Percentiles rank a stretch among this genome's conserved stretches.
Conservation (phyloP, 2,797 vertebrate species). For the Muscicapa striata region DNA sequence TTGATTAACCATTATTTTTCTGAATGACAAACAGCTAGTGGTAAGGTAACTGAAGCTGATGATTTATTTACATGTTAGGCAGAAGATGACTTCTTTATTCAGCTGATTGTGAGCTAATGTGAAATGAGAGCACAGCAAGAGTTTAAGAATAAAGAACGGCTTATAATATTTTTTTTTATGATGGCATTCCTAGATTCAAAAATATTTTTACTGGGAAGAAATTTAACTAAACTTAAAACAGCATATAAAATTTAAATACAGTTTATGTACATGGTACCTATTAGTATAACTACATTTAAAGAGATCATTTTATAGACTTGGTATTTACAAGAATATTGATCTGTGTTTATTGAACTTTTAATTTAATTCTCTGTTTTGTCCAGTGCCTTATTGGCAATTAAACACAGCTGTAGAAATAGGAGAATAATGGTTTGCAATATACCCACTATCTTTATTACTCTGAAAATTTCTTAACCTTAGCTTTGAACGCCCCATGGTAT, state of each 20-base stretch:
- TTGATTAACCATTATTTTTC: constrained; percentile 88
- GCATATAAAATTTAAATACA: constrained; percentile 33
- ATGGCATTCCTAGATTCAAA: constrained; percentile 8
- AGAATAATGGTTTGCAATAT: constrained; percentile 26
- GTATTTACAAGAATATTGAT: constrained; percentile 82
- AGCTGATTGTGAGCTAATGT: constrained; percentile 74
- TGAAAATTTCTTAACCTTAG: constrained; percentile 18
- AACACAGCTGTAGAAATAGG: constrained; percentile 64
- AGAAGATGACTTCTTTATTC: constrained; percentile 80
- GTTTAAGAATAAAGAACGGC: constrained; percentile 34
- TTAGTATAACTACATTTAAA: constrained; percentile 75
- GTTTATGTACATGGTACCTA: not conserved
- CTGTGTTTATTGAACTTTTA: constrained; percentile 82
- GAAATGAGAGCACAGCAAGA: constrained; percentile 41
- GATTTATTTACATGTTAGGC: constrained; percentile 86
- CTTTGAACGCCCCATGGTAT: not conserved
- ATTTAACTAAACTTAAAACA: constrained; percentile 55
- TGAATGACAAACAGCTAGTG: constrained; percentile 87
- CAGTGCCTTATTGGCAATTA: constrained; percentile 76
- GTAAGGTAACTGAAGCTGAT: constrained; percentile 84
- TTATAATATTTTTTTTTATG: not conserved
- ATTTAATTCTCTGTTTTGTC: constrained; percentile 82
- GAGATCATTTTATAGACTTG: constrained; percentile 79
- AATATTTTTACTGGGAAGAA: constrained; percentile 35
- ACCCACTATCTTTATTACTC: constrained; percentile 40